These are phyloP conservation scores for Tokudaia muenninki DNA, from an alignment of 2,797 vertebrate genomes.

Conservation along the genomic window DNA sequence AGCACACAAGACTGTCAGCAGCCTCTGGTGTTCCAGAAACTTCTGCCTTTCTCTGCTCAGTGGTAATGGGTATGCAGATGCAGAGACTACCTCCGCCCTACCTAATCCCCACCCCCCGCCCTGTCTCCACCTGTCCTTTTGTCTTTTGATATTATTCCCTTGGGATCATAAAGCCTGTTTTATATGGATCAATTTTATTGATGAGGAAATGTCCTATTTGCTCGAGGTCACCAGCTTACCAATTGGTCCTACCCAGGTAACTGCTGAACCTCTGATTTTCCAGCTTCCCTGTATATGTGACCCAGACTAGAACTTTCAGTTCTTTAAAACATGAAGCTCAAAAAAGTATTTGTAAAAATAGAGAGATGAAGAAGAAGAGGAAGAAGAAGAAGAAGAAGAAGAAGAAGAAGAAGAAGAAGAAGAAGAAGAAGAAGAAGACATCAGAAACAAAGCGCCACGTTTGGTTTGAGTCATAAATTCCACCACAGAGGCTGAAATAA, in stretches of 20 bases:
- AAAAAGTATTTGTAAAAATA: conserved; percentile 13
- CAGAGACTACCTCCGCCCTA: neutral
- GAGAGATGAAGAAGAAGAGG: neutral
- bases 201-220: conserved; percentile 4
- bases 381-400: neutral
- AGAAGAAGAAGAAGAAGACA: neutral
- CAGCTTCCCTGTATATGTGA: conserved; percentile 14
- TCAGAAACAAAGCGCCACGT: conserved; percentile 59
- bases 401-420: neutral
- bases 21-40: neutral
- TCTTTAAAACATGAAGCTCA: conserved; percentile 40
- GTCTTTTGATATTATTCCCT: neutral
- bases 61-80: neutral
- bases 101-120: too few relatives aligned
- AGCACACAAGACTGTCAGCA: neutral
- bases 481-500: conserved; percentile 49
- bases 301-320: neutral
- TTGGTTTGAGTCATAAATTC: conserved; percentile 79
- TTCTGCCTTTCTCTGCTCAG: neutral
- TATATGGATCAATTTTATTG: neutral
- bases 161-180: neutral
- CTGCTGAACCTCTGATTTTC: neutral
- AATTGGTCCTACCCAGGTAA: neutral
- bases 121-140: neutral
- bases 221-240: conserved; percentile 7